phyloP scores from a whole-genome alignment of 2,888 invertebrate species.

The Malthinus seriepunctatus region DNA sequence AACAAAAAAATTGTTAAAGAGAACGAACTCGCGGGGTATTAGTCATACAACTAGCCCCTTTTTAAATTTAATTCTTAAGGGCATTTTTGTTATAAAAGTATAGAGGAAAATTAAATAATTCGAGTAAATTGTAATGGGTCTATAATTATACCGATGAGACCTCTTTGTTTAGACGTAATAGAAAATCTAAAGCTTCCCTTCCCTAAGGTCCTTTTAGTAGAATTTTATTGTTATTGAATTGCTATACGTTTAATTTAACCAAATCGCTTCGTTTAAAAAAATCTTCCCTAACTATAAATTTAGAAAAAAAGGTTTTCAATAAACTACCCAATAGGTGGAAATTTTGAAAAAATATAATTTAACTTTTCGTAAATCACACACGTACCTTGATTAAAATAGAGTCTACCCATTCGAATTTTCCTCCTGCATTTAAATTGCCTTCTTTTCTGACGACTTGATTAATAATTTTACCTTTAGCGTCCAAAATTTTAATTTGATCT shows the following conservation, averaged over 20 bases:
- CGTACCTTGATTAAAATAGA: slow-evolving; percentile 78
- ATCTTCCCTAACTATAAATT: too few relatives aligned
- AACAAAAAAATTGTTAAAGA: too few relatives aligned
- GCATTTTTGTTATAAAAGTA: too few relatives aligned
- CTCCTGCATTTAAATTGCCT: slow-evolving; percentile 75
- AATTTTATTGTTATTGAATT: not conserved
- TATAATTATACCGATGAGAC: too few relatives aligned
- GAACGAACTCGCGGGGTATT: too few relatives aligned
- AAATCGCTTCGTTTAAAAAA: not conserved
- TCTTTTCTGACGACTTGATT: slow-evolving; percentile 56
- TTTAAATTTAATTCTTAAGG: too few relatives aligned
- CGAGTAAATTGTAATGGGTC: too few relatives aligned
- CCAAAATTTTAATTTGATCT: slow-evolving; percentile 13
- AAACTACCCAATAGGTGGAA: too few relatives aligned
- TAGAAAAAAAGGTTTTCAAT: too few relatives aligned
- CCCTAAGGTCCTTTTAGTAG: not conserved
- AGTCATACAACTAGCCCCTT: too few relatives aligned
- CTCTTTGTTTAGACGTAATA: too few relatives aligned
- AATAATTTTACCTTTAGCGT: slow-evolving; percentile 29
- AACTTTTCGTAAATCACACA: not conserved
- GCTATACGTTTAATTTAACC: not conserved
- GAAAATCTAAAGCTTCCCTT: not conserved
- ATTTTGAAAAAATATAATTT: not conserved
- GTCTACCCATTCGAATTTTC: slow-evolving; percentile 93
- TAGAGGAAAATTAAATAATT: too few relatives aligned